These are phyloP conservation scores for Brachyhypopomus occidentalis DNA, from an alignment of 2,113 vertebrate species.

Conservation along the genomic window DNA sequence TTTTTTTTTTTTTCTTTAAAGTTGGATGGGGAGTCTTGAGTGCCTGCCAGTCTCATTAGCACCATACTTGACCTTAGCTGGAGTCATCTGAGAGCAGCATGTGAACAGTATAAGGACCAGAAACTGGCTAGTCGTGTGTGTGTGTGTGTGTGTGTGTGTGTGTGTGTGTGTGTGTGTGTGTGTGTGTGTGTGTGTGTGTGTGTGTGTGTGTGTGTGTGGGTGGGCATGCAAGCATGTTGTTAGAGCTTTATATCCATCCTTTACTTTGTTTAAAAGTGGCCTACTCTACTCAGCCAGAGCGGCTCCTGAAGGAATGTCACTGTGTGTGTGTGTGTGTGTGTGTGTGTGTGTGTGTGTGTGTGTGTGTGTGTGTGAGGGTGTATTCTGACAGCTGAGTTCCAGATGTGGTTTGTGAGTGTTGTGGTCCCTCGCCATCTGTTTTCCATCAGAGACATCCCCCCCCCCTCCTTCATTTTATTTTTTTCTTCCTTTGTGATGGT, in stretches of 20 bases:
- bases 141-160: slow-evolving; percentile 35
- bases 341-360: slow-evolving; percentile 20
- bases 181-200: slow-evolving; percentile 35
- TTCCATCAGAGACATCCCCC: slow-evolving; percentile 66
- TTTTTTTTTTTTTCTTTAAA: neutral
- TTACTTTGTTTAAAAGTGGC: slow-evolving; percentile 51
- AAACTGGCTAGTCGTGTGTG: slow-evolving; percentile 1
- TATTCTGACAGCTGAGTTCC: slow-evolving; percentile 77
- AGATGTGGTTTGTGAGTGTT: slow-evolving; percentile 69
- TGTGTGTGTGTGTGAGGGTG: slow-evolving; percentile 30
- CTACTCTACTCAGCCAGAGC: slow-evolving; percentile 40
- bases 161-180: slow-evolving; percentile 32
- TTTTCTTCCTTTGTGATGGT: slow-evolving; percentile 12
- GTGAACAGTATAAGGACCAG: slow-evolving; percentile 23
- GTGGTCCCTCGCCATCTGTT: slow-evolving; percentile 64
- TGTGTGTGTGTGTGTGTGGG: slow-evolving; percentile 36
- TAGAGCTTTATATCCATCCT: slow-evolving; percentile 36
- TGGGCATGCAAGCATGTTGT: slow-evolving; percentile 47
- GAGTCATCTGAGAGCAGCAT: neutral
- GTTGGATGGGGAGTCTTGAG: neutral
- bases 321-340: slow-evolving; percentile 29
- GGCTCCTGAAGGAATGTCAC: slow-evolving; percentile 46
- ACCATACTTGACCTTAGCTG: slow-evolving; percentile 24
- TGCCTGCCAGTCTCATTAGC: slow-evolving; percentile 14
- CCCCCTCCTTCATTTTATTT: slow-evolving; percentile 11